Evolutionary conservation across 2,113 vertebrate genomes (phyloP).

Genomic region (Sceloporus tristichus): DNA sequence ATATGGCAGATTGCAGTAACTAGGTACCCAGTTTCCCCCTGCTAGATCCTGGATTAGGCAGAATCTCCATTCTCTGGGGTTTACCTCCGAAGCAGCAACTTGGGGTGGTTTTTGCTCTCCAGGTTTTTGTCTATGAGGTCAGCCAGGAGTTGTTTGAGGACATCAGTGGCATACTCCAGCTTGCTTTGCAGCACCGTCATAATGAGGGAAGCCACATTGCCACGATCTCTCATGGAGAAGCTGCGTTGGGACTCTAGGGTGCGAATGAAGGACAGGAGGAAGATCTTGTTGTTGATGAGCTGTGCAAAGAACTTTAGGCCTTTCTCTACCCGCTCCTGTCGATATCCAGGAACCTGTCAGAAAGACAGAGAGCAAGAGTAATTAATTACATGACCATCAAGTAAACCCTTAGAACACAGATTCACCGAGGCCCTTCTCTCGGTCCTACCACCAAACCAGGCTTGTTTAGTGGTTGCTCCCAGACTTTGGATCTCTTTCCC

Average conservation of each 20-base stretch:
- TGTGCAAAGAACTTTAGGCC: constrained; percentile 96
- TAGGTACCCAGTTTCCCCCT: background rate
- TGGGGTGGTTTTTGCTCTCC: constrained; percentile 99
- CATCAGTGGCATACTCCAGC: constrained; percentile 95
- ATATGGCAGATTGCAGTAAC: too few species aligned
- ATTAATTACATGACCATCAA: background rate
- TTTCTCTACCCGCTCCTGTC: constrained; percentile 96
- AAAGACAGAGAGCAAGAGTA: background rate
- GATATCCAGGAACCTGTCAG: constrained; percentile 92
- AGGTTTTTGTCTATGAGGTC: constrained; percentile 99
- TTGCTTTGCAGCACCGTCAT: constrained; percentile 98
- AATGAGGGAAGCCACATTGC: constrained; percentile 97
- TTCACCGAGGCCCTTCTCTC: too few species aligned
- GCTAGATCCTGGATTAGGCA: too few species aligned
- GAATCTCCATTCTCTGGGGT: too few species aligned
- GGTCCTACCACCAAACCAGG: too few species aligned
- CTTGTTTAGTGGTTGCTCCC: too few species aligned
- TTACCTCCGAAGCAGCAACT: constrained; percentile 94
- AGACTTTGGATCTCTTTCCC: too few species aligned
- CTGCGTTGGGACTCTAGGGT: constrained; percentile 95
- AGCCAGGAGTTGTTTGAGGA: constrained; percentile 95
- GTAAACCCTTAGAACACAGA: too few species aligned
- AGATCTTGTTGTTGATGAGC: constrained; percentile 98
- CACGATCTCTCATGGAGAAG: constrained; percentile 97
- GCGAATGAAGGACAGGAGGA: constrained; percentile 95